Evolutionary conservation across 2,797 vertebrate species (phyloP), one percentile per base, ranked within the genome.

Genomic region (Lophius americanus): DNA sequence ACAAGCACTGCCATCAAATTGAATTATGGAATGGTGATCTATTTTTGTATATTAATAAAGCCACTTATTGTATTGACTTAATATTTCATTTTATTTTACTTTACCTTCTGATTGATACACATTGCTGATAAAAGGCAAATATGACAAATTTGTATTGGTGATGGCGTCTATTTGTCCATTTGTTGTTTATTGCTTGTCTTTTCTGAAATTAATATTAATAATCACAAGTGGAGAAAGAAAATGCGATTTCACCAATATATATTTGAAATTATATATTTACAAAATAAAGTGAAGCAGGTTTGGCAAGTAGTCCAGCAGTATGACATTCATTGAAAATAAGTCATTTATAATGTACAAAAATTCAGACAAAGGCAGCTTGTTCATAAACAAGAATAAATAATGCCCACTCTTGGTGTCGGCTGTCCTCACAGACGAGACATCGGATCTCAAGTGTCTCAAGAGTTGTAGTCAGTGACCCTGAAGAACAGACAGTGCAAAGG

Each of bases 331-430:
- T 73, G 68, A 89, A 87, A 88, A 90, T 85, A 83, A 84, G 38
- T 84, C 6, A 69, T 87, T 85, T 82, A 59, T 59, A 75, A 83
- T 70, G 57, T 92, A 92, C 62, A 92, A 91, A 91, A 81, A 64
- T 90, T 82, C 48, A 85, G 81, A 78, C 82, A 81, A 88, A 92
- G 88, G 90, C 90, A 91, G 84, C 83, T 79, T 76, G 79, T 85
- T 71, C 39, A 13, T 11, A 36, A 47, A 56, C 64, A 65, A 36
- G 78, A 74, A 75, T 78, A 70, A 11, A 12, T 14, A 75, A 70
- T 81, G 67, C 64, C 60, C 56, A 49, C 53, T 68, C 35, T 13
- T 51, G 35, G 66, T 60, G 60, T 61, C 33, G 1, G 60, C 69
- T 39, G 73, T 68, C 39, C 67, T 48, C 49, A 69, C 73, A 51